Evolutionary conservation across 2,888 invertebrate species (phyloP), one percentile per base, ranked within the genome.

Genomic region (Tachystola acroxantha): DNA sequence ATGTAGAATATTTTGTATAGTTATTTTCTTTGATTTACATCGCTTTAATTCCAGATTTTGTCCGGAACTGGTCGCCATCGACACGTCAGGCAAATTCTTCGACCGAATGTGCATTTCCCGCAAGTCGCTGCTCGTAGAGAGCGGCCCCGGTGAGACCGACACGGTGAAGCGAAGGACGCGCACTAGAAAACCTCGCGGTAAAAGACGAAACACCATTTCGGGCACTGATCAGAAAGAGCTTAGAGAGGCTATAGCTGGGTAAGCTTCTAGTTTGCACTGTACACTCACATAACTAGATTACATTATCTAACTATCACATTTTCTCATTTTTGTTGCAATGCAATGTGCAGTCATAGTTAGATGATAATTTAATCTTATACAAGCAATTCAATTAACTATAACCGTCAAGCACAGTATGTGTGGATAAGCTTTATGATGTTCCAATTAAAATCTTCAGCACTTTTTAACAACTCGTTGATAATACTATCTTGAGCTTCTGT

Each of bases 211-310:
- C 82, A 96, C 96, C 63, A 93, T 96, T 71, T 94, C 95, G 59
- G 95, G 96, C 75, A 95, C 94, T 62, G 95, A 95, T 89, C 93
- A 94, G 72, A 94, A 94, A 87, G 96, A 96, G 89, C 94, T 96
- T 78, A 91, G 92, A 77, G 93, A 93, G 81, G 95, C 94, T 65
- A 90, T 94, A 64, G 93, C 92, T 85, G 93, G 93, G 95, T 94
- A 89, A 90, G 93, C 91, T 78, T 86, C 58, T 80, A 79, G 81
- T 66, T 54, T 80, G 82, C 82, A 87, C 85, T 64, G 64, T 70
- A 71, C 64, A 57, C 60, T 57, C 64, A 69, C 69, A n/a, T 63
- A 60, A 59, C 64, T 51, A 55, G 80, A 59, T 76, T 77, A 73
- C 67, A 76, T 75, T 78, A 76, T 76, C 67, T 65, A 61, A 58